These are phyloP conservation scores for Caloenas nicobarica DNA, from an alignment of 2,113 vertebrate genomes.

Conservation along the genomic window DNA sequence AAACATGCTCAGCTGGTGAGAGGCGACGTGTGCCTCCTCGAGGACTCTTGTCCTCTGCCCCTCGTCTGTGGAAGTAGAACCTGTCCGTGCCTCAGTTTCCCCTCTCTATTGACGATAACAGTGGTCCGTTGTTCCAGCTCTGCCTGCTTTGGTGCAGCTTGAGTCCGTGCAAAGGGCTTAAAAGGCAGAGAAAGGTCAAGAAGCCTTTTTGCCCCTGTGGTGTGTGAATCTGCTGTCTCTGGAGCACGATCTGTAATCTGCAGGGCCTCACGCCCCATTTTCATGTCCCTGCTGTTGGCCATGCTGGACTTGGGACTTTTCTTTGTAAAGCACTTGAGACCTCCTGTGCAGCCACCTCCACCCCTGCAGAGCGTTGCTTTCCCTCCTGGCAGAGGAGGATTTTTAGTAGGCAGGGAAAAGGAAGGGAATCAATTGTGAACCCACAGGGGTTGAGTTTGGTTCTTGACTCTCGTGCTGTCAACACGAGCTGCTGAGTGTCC, in stretches of 20 bases:
- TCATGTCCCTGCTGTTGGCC: not conserved
- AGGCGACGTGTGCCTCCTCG: not conserved
- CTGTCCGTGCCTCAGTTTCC: rapidly evolving
- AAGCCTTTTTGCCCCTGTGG: not conserved
- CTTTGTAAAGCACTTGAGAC: not conserved
- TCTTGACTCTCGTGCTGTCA: not conserved
- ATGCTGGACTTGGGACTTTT: not conserved
- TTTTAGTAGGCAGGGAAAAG: not conserved
- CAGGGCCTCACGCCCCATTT: not conserved
- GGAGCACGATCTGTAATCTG: not conserved
- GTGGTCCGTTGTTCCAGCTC: not conserved
- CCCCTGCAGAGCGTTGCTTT: not conserved
- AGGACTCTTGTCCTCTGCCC: not conserved
- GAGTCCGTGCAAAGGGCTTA: not conserved
- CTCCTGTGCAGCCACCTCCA: not conserved
- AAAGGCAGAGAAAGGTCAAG: not conserved
- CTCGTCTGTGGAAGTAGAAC: not conserved
- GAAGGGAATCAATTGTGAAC: not conserved
- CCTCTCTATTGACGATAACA: not conserved
- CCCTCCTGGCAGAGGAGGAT: not conserved
- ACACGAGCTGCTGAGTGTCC: not conserved
- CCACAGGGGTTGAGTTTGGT: not conserved
- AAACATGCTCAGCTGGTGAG: not conserved
- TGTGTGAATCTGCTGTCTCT: not conserved
- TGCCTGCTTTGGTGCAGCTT: not conserved